Base-by-base conservation (phyloP, 1,140 invertebrate species). In the Aphelenchoides avenae region DNA sequence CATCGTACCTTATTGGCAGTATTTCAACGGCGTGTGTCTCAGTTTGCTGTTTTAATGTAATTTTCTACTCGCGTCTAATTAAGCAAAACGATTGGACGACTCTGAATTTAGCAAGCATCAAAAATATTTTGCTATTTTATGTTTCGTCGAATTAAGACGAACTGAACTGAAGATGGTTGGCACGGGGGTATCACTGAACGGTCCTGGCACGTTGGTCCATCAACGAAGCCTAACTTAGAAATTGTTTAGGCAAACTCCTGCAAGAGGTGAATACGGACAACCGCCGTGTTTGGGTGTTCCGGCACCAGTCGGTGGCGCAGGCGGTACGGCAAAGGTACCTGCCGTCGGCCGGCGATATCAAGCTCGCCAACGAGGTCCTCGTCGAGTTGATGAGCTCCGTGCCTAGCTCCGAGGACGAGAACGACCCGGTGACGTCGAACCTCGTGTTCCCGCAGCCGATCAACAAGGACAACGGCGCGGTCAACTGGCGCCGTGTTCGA, bases 401-500 rank as follows among this genome's bases (percentile, higher is more conserved):
- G n/a, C n/a, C n/a, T n/a, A n/a, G n/a, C n/a, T n/a, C 52, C 7
- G 52, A 54, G 27, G 52, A 57, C 40, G 26, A 57, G 18, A 53
- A 57, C 31, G 54, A 57, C 20, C 29, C 47, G 1, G 36, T 64
- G 3, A 42, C 59, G 20, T 39, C 58, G 24, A 51, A 39, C 40
- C n/a, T 60, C 13, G 26, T 60, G 5, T 63, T 63, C 33, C 58
- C 61, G 5, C 15, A 41, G 24, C 57, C 57, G 5, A 27, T 60
- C 27, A 58, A 49, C 39, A 70, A 61, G 51, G 70, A 73, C 18
- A 67, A 57, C 44, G 52, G 64, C 29, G 27, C 61, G 11, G 49
- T 68, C 3, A 74, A 70, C 49, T 40, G 70, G 39, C 26, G 70
- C 33, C 44, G 57, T 43, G 33, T 75, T 5, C 57, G 71, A 5